Conservation (phyloP, 2,797 vertebrate species). For the Gymnothorax reevesii region DNA sequence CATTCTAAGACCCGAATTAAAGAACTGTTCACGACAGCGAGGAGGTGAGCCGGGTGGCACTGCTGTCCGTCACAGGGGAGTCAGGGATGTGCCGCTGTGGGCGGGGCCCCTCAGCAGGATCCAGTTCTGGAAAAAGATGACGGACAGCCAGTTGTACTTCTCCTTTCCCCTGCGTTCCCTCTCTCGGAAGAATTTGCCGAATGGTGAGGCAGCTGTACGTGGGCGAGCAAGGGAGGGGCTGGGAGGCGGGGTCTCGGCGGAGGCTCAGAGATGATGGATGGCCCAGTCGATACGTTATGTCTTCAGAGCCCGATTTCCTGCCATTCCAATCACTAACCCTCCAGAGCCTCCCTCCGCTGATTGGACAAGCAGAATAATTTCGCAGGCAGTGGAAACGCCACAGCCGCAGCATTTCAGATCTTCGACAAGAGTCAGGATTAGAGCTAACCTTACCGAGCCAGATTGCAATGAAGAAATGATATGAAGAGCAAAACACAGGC, state of each 20-base stretch:
- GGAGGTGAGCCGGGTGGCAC: constrained; percentile 74
- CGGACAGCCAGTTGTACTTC: constrained; percentile 77
- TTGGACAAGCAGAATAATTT: constrained; percentile 96
- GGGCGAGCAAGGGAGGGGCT: constrained; percentile 64
- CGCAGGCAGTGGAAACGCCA: constrained; percentile 92
- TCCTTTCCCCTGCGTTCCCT: constrained; percentile 74
- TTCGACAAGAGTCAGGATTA: constrained; percentile 73
- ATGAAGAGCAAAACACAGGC: not conserved
- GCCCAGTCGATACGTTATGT: constrained; percentile 98
- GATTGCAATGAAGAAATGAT: constrained; percentile 13
- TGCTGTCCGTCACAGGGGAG: constrained; percentile 80
- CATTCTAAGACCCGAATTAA: constrained; percentile 76
- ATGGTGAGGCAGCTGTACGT: constrained; percentile 89
- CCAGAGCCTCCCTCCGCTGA: constrained; percentile 90
- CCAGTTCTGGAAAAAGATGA: constrained; percentile 77
- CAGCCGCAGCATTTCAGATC: constrained; percentile 83
- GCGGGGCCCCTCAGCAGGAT: constrained; percentile 81
- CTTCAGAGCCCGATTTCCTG: constrained; percentile 99
- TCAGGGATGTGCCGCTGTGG: constrained; percentile 82
- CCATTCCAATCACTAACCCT: constrained; percentile 98
- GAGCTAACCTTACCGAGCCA: constrained; percentile 50
- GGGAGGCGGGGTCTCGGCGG: constrained; percentile 83
- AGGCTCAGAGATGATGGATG: constrained; percentile 99
- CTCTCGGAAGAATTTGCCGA: constrained; percentile 90
- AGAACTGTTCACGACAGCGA: constrained; percentile 66